Base-by-base conservation (phyloP, 2,888 invertebrate species). In the Empis livida region DNA sequence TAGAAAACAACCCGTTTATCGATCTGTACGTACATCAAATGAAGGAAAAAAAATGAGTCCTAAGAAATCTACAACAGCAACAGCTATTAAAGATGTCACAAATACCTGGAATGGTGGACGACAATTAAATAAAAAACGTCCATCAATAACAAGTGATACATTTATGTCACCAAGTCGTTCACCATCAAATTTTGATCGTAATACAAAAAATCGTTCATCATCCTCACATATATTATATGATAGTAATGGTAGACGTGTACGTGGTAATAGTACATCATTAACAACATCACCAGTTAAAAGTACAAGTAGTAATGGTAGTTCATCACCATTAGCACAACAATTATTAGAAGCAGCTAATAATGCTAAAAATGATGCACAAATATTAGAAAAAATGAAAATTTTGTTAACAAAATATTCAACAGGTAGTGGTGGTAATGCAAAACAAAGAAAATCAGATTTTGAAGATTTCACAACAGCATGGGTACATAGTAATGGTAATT, bases 91-190 rank as follows among this genome's bases (percentile, higher is more conserved):
- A 4, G 74, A 77, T 42, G 74, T 76, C 2, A 77, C 79, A 47
- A 83, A 82, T 55, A 87, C 86, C 0, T 87, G 86, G 86, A 80
- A 79, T 51, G 85, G 85, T 1, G 73, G 85, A 35, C 58, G 58
- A 17, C 71, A 54, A 2, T 61, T 52, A 58, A 64, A 51, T 56
- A 70, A 61, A 48, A 70, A 56, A 56, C 59, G 79, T 5, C 71
- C 77, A 2, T 71, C 72, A 2, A 61, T 79, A 49, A 78, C 75
- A 2, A 70, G 75, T 23, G 84, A 83, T 53, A 84, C 82, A 0
- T 85, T 82, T 44, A 73, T 69, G 57, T 57, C 58, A 38, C 65
- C 63, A 3, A 56, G 49, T 41, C 59, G 56, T 48, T 63, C 54
- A 49, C 59, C 17, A 57, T 73, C 69, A 51, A 63, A 64, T 16